Evolutionary conservation across 2,888 invertebrate species (phyloP), one percentile per base, ranked within the genome.

Genomic region (Lamellibrachia satsuma): DNA sequence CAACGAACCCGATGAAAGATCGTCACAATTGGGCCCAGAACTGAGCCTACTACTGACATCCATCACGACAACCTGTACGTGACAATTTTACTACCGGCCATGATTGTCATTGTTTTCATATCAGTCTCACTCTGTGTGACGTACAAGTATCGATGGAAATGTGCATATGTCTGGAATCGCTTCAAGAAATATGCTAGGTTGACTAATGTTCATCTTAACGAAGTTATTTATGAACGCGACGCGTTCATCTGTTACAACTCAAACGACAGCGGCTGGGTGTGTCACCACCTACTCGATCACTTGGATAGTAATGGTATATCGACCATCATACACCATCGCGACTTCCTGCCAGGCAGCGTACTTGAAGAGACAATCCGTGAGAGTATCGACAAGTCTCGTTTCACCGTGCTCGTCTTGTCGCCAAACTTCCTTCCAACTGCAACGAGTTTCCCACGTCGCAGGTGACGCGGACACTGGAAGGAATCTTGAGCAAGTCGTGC

Each of bases 351-450:
- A n/a, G 98, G 98, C 0, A 96, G 97, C 0, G 97, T 97, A 4
- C 98, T 98, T 93, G 95, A 98, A 93, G 98, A 98, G 95, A 98
- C 98, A 94, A 98, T 98, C 94, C 97, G 98, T 0, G 97, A 97
- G 0, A 97, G 97, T 95, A 98, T 98, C 97, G 97, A 98, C 94
- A 97, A 97, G 1, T 98, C 98, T 0, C 96, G 97, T 39, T 97
- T 97, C 7, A 97, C 98, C 0, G 97, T 98, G 96, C 96, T 98
- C 93, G 97, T 98, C 9, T 97, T 98, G 22, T 98, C 98, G 0
- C 97, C 97, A 90, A 96, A 97, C 94, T 98, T 98, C 95, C 96
- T 98, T 8, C 96, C 94, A 97, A 98, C 94, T 98, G 98, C 75
- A 97, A 98, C 95, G 97, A 97, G 57, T 97, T 98, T 90, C 97